A percentile compares a stretch with the other conserved stretches of the same genome.
These are phyloP conservation scores for Acropternis orthonyx DNA, from an alignment of 2,797 vertebrate genomes.

Conservation along the genomic window DNA sequence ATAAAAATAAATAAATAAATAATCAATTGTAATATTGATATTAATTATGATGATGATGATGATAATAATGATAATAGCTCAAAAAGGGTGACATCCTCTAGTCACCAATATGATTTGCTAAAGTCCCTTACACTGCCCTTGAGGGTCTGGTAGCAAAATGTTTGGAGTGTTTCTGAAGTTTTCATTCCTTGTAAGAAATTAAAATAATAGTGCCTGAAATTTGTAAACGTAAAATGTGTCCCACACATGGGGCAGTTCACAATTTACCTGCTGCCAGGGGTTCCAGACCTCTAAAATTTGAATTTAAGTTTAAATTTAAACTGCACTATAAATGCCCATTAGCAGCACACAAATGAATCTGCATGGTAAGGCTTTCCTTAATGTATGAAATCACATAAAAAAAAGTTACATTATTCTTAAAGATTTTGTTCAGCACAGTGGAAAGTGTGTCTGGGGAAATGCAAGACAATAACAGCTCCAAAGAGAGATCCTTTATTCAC, in stretches of 20 bases:
- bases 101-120: background rate
- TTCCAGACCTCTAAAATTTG: background rate
- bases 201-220: background rate
- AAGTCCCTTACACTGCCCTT: background rate
- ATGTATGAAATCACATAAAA: background rate
- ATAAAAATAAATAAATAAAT: no score
- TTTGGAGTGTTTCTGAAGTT: background rate
- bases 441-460: background rate
- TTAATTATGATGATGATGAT: no score
- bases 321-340: background rate
- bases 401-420: background rate
- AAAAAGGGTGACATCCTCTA: background rate
- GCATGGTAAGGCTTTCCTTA: background rate
- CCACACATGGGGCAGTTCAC: rapidly evolving
- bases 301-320: background rate
- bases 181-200: background rate
- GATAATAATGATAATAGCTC: background rate
- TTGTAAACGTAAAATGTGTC: background rate
- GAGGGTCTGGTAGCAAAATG: background rate
- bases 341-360: background rate
- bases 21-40: no score
- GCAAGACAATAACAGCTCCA: background rate
- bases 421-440: background rate
- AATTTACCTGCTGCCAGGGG: background rate
- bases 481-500: background rate